A percentile compares a stretch with the other conserved stretches of the same genome.
These are phyloP conservation scores for Phrynocephalus versicolor DNA, from an alignment of 2,113 vertebrate species.

Conservation along the genomic window DNA sequence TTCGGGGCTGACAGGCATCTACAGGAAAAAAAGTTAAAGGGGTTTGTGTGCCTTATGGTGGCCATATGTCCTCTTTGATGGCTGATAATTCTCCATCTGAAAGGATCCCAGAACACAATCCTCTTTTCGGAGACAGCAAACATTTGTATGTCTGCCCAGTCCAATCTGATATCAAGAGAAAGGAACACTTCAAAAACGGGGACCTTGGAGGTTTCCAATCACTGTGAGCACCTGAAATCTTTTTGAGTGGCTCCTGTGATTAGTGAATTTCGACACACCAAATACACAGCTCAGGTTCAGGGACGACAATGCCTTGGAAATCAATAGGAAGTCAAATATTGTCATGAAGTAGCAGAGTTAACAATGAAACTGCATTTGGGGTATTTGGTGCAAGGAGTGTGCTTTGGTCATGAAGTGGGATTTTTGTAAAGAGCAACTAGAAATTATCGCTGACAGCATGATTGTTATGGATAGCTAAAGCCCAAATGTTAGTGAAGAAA, in stretches of 20 bases:
- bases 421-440: slow-evolving; percentile 40
- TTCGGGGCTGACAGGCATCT: slow-evolving; percentile 24
- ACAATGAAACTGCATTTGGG: background rate
- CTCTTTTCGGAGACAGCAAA: too few species aligned
- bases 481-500: slow-evolving; percentile 34
- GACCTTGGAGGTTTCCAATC: too few species aligned
- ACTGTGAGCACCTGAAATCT: background rate
- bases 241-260: slow-evolving; percentile 30
- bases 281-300: slow-evolving; percentile 27
- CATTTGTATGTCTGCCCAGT: too few species aligned
- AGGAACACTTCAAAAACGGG: too few species aligned
- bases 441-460: slow-evolving; percentile 14
- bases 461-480: slow-evolving; percentile 31
- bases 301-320: slow-evolving; percentile 33
- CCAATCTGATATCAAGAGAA: too few species aligned
- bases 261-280: slow-evolving; percentile 17
- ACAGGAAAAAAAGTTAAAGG: slow-evolving; percentile 2
- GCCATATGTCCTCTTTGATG: too few species aligned
- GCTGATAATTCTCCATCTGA: too few species aligned
- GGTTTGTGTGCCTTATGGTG: background rate
- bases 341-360: slow-evolving; percentile 22
- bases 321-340: slow-evolving; percentile 34
- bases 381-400: slow-evolving; percentile 23
- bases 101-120: too few species aligned
- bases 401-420: slow-evolving; percentile 13